These are phyloP conservation scores for Onchidella celtica DNA, from an alignment of 2,888 invertebrate species.

Conservation along the genomic window DNA sequence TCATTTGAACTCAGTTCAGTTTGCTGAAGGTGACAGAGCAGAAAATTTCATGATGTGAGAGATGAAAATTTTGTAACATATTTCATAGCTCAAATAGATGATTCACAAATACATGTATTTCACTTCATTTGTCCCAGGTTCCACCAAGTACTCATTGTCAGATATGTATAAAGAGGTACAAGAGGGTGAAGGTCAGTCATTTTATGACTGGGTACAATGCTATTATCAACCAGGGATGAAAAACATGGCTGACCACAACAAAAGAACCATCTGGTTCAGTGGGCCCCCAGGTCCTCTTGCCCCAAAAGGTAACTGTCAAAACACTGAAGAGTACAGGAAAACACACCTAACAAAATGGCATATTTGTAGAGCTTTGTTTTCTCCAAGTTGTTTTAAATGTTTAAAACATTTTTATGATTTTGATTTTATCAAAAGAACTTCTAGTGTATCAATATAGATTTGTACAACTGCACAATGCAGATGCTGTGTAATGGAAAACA, in stretches of 20 bases:
- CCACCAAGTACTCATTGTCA: conserved; percentile 25
- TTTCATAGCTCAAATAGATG: too few species aligned
- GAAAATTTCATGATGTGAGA: not conserved
- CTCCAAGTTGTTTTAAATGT: too few species aligned
- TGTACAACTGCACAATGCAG: not conserved
- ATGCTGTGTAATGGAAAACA: not conserved
- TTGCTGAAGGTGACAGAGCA: too few species aligned
- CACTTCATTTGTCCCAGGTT: conserved; percentile 31
- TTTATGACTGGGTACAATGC: conserved; percentile 77
- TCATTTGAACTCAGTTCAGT: too few species aligned
- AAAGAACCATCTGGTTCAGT: conserved; percentile 78
- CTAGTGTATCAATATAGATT: too few species aligned
- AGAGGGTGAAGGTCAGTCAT: not conserved
- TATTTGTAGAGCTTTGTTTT: too few species aligned
- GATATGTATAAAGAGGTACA: not conserved
- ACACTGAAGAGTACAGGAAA: too few species aligned
- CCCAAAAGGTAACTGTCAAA: conserved; percentile 72
- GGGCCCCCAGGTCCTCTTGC: conserved; percentile 74
- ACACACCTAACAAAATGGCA: too few species aligned
- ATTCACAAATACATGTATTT: too few species aligned
- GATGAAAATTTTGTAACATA: not conserved
- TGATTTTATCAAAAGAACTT: too few species aligned
- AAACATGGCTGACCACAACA: conserved; percentile 75
- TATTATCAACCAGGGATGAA: conserved; percentile 78
- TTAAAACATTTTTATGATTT: too few species aligned